Evolutionary conservation across 2,797 vertebrate genomes (phyloP).

Genomic region (Benthosema pterotum): DNA sequence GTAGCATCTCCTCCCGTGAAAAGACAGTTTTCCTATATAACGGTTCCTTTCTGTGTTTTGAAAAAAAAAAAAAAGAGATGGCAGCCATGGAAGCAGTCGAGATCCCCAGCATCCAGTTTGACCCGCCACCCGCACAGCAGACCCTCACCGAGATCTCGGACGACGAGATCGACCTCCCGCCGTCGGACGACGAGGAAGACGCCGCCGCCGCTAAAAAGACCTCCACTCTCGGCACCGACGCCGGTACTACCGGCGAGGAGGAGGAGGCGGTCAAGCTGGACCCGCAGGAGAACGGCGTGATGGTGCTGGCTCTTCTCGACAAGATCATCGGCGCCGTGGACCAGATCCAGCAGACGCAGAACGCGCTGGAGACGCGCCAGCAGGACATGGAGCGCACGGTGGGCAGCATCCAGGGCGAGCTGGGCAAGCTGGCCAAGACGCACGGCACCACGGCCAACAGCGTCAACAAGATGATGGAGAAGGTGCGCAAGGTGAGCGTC

Average conservation of each 20-base stretch:
- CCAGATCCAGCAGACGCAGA: constrained; percentile 97
- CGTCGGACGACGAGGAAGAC: constrained; percentile 78
- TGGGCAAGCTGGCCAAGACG: constrained; percentile 91
- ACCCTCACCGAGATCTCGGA: constrained; percentile 81
- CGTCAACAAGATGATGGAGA: constrained; percentile 96
- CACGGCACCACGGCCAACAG: constrained; percentile 95
- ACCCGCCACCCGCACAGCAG: constrained; percentile 66
- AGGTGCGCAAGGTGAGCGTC: constrained; percentile 96
- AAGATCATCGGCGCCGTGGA: constrained; percentile 98
- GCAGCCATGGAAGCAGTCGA: constrained; percentile 84
- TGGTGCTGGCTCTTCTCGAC: constrained; percentile 93
- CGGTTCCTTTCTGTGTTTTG: neutral
- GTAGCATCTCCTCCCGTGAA: constrained; percentile 20
- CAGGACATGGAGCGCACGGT: constrained; percentile 96
- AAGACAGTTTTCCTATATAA: constrained; percentile 4
- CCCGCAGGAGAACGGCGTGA: constrained; percentile 89
- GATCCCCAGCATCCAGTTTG: constrained; percentile 75
- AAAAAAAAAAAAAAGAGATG: constrained; percentile 57
- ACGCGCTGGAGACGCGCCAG: constrained; percentile 90
- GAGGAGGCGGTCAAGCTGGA: constrained; percentile 80
- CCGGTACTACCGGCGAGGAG: constrained; percentile 48
- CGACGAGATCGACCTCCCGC: constrained; percentile 77
- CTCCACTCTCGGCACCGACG: constrained; percentile 69
- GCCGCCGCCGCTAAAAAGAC: constrained; percentile 75
- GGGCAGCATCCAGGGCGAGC: constrained; percentile 91